phyloP scores from a whole-genome alignment of 2,888 invertebrate genomes.

The Drosophila kokeensis region DNA sequence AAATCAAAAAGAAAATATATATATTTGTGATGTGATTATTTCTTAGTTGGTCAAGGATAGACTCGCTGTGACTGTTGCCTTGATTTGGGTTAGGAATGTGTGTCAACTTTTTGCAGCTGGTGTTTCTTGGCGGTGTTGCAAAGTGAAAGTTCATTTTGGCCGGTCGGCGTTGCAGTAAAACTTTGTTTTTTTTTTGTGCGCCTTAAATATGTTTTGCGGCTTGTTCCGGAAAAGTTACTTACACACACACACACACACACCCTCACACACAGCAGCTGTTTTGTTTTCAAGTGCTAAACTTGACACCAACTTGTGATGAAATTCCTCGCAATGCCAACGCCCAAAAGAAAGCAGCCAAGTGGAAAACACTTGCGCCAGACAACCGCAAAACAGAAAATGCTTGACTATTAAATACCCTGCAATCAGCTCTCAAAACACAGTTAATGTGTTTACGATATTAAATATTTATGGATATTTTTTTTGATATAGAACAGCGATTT shows the following conservation, averaged over 20 bases:
- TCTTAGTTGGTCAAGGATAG: conserved; percentile 6
- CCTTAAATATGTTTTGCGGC: conserved; percentile 40
- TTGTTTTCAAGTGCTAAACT: conserved; percentile 61
- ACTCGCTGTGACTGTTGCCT: conserved; percentile 7
- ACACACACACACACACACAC: background rate
- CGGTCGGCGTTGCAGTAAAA: conserved; percentile 40
- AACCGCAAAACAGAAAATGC: conserved; percentile 4
- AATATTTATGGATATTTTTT: background rate
- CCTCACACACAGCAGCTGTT: conserved; percentile 24
- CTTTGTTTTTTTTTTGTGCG: conserved; percentile 27
- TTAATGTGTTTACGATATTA: background rate
- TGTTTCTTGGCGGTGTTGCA: conserved; percentile 3
- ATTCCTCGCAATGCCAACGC: conserved; percentile 34
- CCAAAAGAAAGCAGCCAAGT: conserved; percentile 22
- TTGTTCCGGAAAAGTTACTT: conserved; percentile 45
- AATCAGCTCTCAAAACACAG: background rate
- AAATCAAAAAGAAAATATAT: conserved; percentile 3
- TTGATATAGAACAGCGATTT: background rate
- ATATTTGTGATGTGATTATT: background rate
- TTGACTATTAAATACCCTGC: background rate
- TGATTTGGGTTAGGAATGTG: conserved; percentile 35
- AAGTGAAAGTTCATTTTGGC: conserved; percentile 67
- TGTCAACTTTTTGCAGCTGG: conserved; percentile 46
- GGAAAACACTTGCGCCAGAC: conserved; percentile 28
- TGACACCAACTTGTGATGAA: conserved; percentile 54